Conservation (phyloP, 2,113 vertebrate species). For the Eurypyga helias region DNA sequence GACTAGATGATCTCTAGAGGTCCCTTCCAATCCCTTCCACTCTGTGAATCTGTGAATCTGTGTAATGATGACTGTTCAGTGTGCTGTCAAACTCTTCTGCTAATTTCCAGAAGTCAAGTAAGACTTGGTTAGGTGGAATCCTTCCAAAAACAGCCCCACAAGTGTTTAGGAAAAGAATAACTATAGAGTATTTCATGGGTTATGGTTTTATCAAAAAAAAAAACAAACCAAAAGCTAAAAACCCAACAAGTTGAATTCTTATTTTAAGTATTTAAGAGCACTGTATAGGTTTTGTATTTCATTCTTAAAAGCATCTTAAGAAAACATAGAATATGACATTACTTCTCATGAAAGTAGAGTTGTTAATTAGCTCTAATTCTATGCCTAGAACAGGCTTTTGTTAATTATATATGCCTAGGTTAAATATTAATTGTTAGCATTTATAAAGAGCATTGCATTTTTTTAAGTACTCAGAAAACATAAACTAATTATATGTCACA, state of each 20-base stretch:
- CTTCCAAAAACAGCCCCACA: background rate
- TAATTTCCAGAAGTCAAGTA: background rate
- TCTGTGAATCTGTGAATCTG: no score
- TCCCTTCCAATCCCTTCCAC: no score
- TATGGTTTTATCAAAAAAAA: background rate
- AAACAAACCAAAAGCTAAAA: background rate
- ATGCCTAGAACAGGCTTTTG: constrained; percentile 12
- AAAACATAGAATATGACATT: background rate
- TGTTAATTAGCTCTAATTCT: constrained; percentile 38
- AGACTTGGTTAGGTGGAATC: background rate
- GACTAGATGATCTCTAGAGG: no score
- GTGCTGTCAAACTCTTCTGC: background rate
- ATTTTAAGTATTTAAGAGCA: background rate
- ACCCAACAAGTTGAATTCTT: background rate
- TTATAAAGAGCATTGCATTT: constrained; percentile 48
- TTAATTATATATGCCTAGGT: constrained; percentile 60
- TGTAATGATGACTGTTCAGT: background rate
- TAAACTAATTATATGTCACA: constrained; percentile 66
- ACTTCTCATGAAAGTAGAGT: background rate
- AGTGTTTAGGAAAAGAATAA: background rate
- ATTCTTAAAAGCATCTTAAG: background rate
- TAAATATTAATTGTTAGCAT: constrained; percentile 61
- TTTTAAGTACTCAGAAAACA: constrained; percentile 49
- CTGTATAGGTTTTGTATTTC: background rate
- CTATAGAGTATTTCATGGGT: background rate